Conservation (phyloP, 1,140 invertebrate species). For the Scaptomyza hsui region DNA sequence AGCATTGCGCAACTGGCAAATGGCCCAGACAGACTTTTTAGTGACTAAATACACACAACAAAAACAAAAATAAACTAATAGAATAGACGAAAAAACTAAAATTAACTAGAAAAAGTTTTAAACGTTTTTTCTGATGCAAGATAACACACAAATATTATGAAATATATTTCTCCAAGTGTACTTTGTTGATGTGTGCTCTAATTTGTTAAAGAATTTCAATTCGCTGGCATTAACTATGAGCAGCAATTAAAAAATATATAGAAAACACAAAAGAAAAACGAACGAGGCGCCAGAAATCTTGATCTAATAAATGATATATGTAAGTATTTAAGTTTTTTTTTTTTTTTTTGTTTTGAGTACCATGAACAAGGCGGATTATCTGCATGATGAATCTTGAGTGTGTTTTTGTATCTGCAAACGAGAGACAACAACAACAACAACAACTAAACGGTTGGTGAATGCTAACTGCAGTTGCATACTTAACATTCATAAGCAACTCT, state of each 20-base stretch:
- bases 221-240: constrained; percentile 11
- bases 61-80: not conserved
- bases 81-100: too few species aligned
- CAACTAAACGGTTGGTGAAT: constrained; percentile 4
- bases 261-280: constrained; percentile 4
- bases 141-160: too few species aligned
- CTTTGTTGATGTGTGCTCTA: constrained; percentile 22
- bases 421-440: too few species aligned
- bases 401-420: not conserved
- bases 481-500: constrained; percentile 17
- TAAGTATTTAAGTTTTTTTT: constrained; percentile 1
- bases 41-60: constrained; percentile 3
- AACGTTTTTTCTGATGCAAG: too few species aligned
- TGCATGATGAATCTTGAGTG: constrained; percentile 1
- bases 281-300: constrained; percentile 39
- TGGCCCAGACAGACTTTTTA: constrained; percentile 19
- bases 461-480: constrained; percentile 32
- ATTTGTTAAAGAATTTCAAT: constrained; percentile 34
- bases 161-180: not conserved
- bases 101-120: too few species aligned
- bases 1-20: constrained; percentile 40
- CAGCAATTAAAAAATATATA: constrained; percentile 3
- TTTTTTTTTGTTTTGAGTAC: not conserved
- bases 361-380: constrained; percentile 22
- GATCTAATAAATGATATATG: constrained; percentile 13